A percentile compares a stretch with the other conserved stretches of the same genome.
phyloP scores from a whole-genome alignment of 2,113 vertebrate species.

The Malurus elegans region DNA sequence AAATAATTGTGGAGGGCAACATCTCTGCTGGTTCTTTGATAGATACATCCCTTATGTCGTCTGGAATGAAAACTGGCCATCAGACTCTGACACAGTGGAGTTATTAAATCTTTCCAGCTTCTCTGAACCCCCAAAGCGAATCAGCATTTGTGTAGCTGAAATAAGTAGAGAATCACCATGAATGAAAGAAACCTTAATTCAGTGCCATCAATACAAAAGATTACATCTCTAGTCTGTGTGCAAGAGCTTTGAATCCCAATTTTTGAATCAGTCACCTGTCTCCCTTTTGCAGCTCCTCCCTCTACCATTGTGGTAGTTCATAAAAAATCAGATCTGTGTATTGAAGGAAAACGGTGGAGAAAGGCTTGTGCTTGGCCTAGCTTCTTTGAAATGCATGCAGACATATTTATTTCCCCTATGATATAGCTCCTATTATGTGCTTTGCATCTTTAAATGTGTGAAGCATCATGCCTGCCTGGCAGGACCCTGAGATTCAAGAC shows the following conservation, averaged over 20 bases:
- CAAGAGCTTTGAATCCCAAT: not conserved
- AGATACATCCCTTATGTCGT: not conserved
- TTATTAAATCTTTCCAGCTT: not conserved
- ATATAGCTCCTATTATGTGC: constrained; percentile 13
- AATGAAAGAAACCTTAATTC: not conserved
- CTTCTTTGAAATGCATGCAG: not conserved
- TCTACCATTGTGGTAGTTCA: not conserved
- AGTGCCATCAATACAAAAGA: not conserved
- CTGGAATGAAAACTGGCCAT: not conserved
- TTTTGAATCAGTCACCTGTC: not conserved
- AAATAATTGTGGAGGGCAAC: not conserved
- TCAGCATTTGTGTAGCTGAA: not conserved
- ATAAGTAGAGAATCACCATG: not conserved
- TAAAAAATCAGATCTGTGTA: accelerated
- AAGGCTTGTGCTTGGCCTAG: not conserved
- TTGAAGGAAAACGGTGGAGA: not conserved
- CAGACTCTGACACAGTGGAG: not conserved
- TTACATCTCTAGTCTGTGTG: not conserved
- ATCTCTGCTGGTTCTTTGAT: not conserved
- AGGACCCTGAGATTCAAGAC: constrained; percentile 33
- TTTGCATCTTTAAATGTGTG: constrained; percentile 48
- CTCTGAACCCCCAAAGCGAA: not conserved
- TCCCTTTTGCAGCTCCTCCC: not conserved
- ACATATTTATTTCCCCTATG: not conserved
- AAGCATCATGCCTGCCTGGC: constrained; percentile 17